These are phyloP conservation scores for Crenuchus spilurus DNA, from an alignment of 2,797 vertebrate genomes.

Conservation along the genomic window DNA sequence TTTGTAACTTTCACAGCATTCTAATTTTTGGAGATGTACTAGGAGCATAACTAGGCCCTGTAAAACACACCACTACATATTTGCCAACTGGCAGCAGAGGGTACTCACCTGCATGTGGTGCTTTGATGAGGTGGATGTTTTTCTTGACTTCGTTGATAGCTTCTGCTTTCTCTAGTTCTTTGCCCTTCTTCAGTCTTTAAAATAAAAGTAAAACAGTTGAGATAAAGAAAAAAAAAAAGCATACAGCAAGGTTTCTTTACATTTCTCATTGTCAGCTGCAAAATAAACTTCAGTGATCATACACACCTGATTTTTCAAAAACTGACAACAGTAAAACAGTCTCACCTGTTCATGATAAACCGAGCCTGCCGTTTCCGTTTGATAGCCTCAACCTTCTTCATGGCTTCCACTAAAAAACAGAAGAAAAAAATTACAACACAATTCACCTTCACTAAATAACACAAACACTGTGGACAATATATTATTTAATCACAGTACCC, in stretches of 20 bases:
- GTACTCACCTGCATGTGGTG: slow-evolving; percentile 87
- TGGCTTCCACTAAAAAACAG: slow-evolving; percentile 85
- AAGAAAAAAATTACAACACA: neutral
- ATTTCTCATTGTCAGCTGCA: no score
- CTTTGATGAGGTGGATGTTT: slow-evolving; percentile 94
- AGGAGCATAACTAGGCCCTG: no score
- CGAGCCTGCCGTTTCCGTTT: slow-evolving; percentile 92
- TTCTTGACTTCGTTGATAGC: slow-evolving; percentile 95
- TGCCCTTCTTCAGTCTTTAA: slow-evolving; percentile 90
- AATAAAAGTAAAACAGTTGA: neutral
- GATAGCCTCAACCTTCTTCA: slow-evolving; percentile 93
- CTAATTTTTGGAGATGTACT: no score
- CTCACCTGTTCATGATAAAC: slow-evolving; percentile 96
- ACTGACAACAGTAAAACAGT: neutral
- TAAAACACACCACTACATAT: neutral
- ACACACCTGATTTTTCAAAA: no score
- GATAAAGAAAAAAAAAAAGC: neutral
- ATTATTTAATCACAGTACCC: slow-evolving; percentile 66
- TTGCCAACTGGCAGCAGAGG: neutral
- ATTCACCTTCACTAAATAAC: neutral
- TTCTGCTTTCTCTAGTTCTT: slow-evolving; percentile 89
- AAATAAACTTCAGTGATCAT: no score
- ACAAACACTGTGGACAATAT: neutral
- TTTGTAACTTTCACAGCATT: no score
- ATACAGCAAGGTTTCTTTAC: no score